Percentiles rank a stretch among this genome's conserved stretches.
These are phyloP conservation scores for Podarcis lilfordi DNA, from an alignment of 2,797 vertebrate genomes.

Conservation along the genomic window DNA sequence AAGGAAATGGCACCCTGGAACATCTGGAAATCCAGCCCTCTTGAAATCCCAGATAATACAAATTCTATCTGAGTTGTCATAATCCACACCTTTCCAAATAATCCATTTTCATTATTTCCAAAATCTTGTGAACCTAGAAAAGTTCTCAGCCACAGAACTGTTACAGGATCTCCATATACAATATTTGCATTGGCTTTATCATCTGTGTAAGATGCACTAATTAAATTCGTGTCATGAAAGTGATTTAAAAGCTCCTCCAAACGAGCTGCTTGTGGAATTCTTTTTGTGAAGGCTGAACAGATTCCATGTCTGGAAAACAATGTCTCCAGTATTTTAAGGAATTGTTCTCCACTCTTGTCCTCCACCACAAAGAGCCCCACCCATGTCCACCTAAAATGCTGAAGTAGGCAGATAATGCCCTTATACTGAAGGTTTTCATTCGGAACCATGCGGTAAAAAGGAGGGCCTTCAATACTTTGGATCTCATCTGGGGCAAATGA, in stretches of 20 bases:
- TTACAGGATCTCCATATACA: not conserved
- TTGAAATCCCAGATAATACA: not conserved
- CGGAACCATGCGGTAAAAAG: not conserved
- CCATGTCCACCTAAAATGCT: conserved; percentile 4
- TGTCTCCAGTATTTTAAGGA: not conserved
- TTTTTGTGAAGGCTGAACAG: not conserved
- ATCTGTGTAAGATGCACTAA: too few relatives aligned
- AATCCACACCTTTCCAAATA: not conserved
- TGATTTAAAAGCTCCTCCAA: not conserved
- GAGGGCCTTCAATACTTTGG: accelerated
- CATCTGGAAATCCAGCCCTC: not conserved
- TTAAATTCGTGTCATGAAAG: accelerated
- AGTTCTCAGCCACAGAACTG: not conserved
- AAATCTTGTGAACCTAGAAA: accelerated
- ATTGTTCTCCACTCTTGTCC: not conserved
- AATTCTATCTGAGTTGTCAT: not conserved
- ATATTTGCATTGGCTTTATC: not conserved
- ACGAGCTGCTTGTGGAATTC: not conserved
- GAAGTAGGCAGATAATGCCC: not conserved
- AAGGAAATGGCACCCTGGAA: not conserved
- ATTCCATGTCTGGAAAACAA: not conserved
- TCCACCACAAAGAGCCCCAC: not conserved
- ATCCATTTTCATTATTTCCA: accelerated
- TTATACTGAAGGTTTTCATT: not conserved
- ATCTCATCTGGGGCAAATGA: not conserved